Evolutionary conservation across 64 coral and sea anemone species (phyloP), one percentile per base, ranked within the genome.

Genomic region (Anthopleura sola): DNA sequence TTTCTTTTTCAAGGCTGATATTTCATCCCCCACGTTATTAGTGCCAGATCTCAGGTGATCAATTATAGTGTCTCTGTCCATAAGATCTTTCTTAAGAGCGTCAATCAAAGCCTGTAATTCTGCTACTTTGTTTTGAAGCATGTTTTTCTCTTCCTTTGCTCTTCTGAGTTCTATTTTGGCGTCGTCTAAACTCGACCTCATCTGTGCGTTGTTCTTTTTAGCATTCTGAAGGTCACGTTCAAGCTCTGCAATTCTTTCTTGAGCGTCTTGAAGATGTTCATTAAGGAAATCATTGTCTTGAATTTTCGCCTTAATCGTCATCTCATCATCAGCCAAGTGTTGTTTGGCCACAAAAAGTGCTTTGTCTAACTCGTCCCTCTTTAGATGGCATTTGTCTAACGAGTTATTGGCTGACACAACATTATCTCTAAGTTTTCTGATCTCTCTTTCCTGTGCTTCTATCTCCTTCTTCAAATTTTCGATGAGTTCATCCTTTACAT

Each of bases 1-100:
- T 33, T 96, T 96, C 44, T 87, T 96, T n/a, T 81, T 88, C 68
- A 96, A 78, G 12, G 91, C 91, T 13, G 79, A n/a, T 46, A 92
- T 77, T 17, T 92, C 78, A 24, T 58, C 82, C 20, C 82, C 82
- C 23, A 82, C 90, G 37, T 88, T 87, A 51, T 86, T 88, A 0
- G n/a, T 23, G 37, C 84, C 89, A 38, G 83, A 85, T 86, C 90
- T 77, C n/a, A 95, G 68, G 55, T 85, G 83, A 10, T 95, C 90
- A 86, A 89, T 92, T 2, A 88, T 92, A 37, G 28, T 83, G 39
- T 83, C 50, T 54, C 82, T 54, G n/a, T 83, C 82, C 48, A 83
- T 31, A 24, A 83, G 32, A 57, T 83, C 82, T 31, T 83, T 83
- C 19, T 83, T 83, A 17, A 83, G 47, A 28, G 82, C 82, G 6